phyloP scores from a whole-genome alignment of 2,113 vertebrate species.

The Oreochromis spilurus region DNA sequence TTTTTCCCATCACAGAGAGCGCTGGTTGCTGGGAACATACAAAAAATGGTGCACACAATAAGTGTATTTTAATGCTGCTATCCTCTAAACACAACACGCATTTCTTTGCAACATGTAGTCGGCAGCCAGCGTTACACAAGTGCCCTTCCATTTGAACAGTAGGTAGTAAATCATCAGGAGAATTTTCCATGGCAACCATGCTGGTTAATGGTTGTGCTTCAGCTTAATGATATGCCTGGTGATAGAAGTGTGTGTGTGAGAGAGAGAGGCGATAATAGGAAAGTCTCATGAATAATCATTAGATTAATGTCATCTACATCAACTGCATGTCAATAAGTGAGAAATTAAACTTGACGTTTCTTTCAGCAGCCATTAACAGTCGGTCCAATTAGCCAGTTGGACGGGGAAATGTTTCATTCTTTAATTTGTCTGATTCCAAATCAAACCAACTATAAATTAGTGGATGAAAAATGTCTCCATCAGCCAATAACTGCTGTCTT shows the following conservation, averaged over 20 bases:
- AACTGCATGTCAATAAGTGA: slow-evolving; percentile 32
- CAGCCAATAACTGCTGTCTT: neutral
- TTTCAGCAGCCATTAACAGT: slow-evolving; percentile 23
- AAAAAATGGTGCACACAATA: neutral
- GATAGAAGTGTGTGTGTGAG: neutral
- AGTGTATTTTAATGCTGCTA: neutral
- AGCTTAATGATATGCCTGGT: slow-evolving; percentile 43
- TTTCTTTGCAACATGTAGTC: neutral
- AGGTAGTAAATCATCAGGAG: slow-evolving; percentile 49
- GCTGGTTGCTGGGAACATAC: neutral
- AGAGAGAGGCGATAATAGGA: neutral
- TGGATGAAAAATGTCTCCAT: neutral
- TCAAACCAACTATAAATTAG: slow-evolving; percentile 9
- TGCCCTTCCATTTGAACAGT: slow-evolving; percentile 28
- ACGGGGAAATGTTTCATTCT: slow-evolving; percentile 29
- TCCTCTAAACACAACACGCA: neutral
- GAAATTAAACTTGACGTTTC: slow-evolving; percentile 48
- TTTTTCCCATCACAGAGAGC: neutral
- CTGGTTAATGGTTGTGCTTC: slow-evolving; percentile 51
- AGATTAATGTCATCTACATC: slow-evolving; percentile 34
- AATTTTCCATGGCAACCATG: slow-evolving; percentile 57
- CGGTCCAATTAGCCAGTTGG: slow-evolving; percentile 12
- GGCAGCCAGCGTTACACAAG: neutral
- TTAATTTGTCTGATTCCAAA: slow-evolving; percentile 25
- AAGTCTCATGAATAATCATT: slow-evolving; percentile 31